These are phyloP conservation scores for Hydrolagus affinis DNA, from an alignment of 2,113 vertebrate species.

Conservation along the genomic window DNA sequence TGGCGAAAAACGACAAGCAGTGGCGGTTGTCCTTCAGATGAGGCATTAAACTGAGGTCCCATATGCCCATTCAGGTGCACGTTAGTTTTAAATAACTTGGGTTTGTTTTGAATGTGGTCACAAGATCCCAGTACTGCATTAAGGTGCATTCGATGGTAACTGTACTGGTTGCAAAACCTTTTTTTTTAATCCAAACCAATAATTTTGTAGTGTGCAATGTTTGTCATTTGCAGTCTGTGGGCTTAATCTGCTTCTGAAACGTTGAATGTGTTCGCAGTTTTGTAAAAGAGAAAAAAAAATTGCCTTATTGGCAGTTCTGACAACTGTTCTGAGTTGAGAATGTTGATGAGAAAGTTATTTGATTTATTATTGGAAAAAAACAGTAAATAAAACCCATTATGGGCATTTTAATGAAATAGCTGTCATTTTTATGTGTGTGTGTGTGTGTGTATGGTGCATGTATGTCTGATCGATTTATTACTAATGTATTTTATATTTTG, in stretches of 20 bases:
- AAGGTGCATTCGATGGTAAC: background rate
- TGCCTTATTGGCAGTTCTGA: slow-evolving; percentile 28
- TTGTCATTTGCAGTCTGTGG: background rate
- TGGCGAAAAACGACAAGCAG: too few species aligned
- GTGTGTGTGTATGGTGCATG: background rate
- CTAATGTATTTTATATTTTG: slow-evolving; percentile 24
- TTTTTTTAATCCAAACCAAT: background rate
- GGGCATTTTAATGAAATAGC: slow-evolving; percentile 26
- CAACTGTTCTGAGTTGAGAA: slow-evolving; percentile 9
- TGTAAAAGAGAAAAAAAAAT: slow-evolving; percentile 18
- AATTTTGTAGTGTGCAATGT: background rate
- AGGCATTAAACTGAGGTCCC: too few species aligned
- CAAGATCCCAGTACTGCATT: too few species aligned
- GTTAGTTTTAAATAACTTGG: too few species aligned
- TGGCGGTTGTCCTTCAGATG: too few species aligned
- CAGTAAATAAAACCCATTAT: slow-evolving; percentile 23
- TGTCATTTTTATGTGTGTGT: slow-evolving; percentile 20
- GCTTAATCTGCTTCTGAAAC: slow-evolving; percentile 11
- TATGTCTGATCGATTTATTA: background rate
- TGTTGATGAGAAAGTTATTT: background rate
- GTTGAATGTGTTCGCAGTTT: slow-evolving; percentile 1
- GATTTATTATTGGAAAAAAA: slow-evolving; percentile 17
- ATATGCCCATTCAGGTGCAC: too few species aligned
- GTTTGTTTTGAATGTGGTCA: too few species aligned
- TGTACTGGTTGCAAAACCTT: background rate